Conservation (phyloP, 2,113 vertebrate genomes). For the Ictidomys tridecemlineatus region DNA sequence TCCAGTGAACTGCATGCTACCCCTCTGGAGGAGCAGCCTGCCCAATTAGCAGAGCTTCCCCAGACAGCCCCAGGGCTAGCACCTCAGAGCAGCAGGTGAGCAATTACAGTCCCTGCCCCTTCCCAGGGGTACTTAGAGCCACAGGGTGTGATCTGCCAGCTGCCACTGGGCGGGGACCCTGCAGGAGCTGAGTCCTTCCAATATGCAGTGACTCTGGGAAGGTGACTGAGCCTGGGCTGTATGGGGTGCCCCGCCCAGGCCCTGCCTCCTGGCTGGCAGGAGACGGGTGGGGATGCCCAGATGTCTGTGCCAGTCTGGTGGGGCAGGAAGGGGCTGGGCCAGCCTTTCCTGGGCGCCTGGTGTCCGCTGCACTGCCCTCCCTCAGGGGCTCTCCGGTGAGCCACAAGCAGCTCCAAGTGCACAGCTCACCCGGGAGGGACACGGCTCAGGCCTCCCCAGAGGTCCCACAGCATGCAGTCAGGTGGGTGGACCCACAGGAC, state of each 20-base stretch:
- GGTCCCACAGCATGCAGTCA: neutral
- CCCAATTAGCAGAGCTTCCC: constrained; percentile 26
- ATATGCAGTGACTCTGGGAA: neutral
- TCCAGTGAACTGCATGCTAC: neutral
- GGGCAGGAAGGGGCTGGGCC: neutral
- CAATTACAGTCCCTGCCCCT: constrained; percentile 16
- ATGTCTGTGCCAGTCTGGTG: neutral
- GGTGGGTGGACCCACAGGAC: neutral
- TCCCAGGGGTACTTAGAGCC: neutral
- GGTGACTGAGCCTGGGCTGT: neutral
- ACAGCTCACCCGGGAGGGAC: too few species aligned
- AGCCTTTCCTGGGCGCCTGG: neutral
- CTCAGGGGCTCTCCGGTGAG: neutral
- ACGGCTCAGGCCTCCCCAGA: neutral
- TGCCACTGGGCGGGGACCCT: neutral
- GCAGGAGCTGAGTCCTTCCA: neutral
- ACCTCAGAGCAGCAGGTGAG: constrained; percentile 43
- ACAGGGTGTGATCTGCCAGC: neutral
- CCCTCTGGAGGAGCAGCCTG: neutral
- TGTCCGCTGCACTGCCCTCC: neutral
- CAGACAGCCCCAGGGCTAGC: neutral
- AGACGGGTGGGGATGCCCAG: too few species aligned
- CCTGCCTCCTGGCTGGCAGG: neutral
- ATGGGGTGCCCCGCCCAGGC: neutral
- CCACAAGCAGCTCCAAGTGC: rapidly evolving